A percentile compares a stretch with the other conserved stretches of the same genome.
phyloP scores from a whole-genome alignment of 2,113 vertebrate genomes.

The Sphyrna mokarran region DNA sequence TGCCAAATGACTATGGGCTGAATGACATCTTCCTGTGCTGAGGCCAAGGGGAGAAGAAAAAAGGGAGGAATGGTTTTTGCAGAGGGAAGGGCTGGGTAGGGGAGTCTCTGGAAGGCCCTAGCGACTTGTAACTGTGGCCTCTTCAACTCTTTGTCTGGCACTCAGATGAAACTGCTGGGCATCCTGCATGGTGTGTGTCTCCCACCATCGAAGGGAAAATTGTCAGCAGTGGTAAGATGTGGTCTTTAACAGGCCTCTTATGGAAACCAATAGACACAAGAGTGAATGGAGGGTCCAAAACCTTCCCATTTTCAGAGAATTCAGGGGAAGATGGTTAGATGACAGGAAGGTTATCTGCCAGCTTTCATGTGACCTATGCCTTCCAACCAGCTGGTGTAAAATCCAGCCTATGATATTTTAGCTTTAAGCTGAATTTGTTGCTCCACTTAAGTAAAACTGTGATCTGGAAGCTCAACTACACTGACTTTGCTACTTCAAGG shows the following conservation, averaged over 20 bases:
- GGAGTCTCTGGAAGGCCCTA: not conserved
- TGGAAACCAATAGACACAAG: not conserved
- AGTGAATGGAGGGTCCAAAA: not conserved
- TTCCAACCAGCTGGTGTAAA: not conserved
- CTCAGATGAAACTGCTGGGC: not conserved
- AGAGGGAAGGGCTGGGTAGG: no score
- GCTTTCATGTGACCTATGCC: not conserved
- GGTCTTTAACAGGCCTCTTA: no score
- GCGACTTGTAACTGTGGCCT: not conserved
- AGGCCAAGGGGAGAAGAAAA: no score
- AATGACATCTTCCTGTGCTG: no score
- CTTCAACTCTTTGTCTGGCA: not conserved
- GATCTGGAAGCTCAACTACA: no score
- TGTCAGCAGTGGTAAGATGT: no score
- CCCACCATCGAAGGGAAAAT: no score
- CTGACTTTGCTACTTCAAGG: not conserved
- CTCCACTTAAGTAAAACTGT: not conserved
- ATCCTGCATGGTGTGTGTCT: not conserved
- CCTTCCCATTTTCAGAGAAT: not conserved
- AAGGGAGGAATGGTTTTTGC: not conserved
- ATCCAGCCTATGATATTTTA: not conserved
- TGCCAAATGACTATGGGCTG: no score
- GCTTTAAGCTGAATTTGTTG: not conserved
- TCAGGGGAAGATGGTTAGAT: not conserved
- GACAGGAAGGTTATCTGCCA: not conserved